A percentile compares a stretch with the other conserved stretches of the same genome.
Evolutionary conservation across 2,113 vertebrate species (phyloP).

Genomic region (Xiphophorus maculatus): DNA sequence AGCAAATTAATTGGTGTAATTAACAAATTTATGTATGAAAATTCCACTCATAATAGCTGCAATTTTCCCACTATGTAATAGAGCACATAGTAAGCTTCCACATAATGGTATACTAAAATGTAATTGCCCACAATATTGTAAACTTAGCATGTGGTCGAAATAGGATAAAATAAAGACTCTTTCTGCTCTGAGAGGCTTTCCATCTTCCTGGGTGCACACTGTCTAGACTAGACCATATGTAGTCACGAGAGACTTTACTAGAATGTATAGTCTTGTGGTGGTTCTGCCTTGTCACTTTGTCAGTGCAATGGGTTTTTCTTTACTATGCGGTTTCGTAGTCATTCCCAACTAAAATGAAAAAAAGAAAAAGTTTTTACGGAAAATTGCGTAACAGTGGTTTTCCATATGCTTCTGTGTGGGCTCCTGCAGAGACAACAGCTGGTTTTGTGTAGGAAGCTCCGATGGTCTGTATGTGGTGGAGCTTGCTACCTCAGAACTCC

Average conservation of each 20-base stretch:
- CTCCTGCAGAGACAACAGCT: conserved; percentile 55
- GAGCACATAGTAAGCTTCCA: conserved; percentile 25
- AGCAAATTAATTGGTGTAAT: not conserved
- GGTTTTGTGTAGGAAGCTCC: conserved; percentile 86
- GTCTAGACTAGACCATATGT: conserved; percentile 53
- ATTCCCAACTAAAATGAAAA: conserved; percentile 26
- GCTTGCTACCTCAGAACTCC: conserved; percentile 83
- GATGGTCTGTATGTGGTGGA: conserved; percentile 84
- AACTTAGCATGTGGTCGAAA: conserved; percentile 43
- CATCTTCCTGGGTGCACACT: conserved; percentile 29
- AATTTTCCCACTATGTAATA: conserved; percentile 10
- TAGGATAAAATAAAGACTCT: conserved; percentile 14
- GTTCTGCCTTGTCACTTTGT: conserved; percentile 23
- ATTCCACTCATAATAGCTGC: conserved; percentile 6
- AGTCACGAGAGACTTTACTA: conserved; percentile 51
- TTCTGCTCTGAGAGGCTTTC: conserved; percentile 34
- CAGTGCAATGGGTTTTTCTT: conserved; percentile 52
- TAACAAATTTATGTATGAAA: conserved; percentile 21
- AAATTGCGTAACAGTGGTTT: conserved; percentile 36
- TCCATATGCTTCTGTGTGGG: conserved; percentile 33
- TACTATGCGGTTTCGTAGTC: conserved; percentile 44
- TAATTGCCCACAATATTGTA: conserved; percentile 26
- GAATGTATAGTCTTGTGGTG: conserved; percentile 26
- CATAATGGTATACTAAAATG: conserved; percentile 39
- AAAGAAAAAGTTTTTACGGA: conserved; percentile 41